Conservation (phyloP, 2,797 vertebrate species). For the Onychomys arenicola region DNA sequence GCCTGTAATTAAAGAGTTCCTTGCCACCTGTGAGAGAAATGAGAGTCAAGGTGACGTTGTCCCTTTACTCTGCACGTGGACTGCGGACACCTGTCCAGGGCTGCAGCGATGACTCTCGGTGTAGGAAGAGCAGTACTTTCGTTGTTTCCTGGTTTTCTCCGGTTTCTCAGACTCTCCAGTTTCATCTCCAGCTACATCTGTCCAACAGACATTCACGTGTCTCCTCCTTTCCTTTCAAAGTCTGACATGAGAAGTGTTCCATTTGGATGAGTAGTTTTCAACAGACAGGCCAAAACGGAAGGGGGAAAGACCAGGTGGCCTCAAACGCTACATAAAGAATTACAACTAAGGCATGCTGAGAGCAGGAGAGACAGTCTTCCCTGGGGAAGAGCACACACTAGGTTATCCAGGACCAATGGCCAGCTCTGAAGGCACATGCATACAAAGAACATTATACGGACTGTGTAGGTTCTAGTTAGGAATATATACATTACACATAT, state of each 20-base stretch:
- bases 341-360: neutral
- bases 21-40: neutral
- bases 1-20: neutral
- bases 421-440: neutral
- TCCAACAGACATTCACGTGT: neutral
- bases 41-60: neutral
- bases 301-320: neutral
- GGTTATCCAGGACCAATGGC: neutral
- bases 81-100: neutral
- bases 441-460: neutral
- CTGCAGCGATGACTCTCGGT: neutral
- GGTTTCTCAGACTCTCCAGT: neutral
- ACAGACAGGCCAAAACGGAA: neutral
- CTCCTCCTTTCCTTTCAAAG: neutral
- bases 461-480: neutral
- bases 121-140: neutral
- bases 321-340: neutral
- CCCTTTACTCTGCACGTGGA: neutral
- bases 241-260: neutral
- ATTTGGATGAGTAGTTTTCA: neutral
- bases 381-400: neutral
- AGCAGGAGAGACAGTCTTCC: neutral
- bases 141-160: neutral
- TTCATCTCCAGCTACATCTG: neutral
- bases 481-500: neutral